Base-by-base conservation (phyloP, 2,888 invertebrate species). In the Celastrina argiolus region DNA sequence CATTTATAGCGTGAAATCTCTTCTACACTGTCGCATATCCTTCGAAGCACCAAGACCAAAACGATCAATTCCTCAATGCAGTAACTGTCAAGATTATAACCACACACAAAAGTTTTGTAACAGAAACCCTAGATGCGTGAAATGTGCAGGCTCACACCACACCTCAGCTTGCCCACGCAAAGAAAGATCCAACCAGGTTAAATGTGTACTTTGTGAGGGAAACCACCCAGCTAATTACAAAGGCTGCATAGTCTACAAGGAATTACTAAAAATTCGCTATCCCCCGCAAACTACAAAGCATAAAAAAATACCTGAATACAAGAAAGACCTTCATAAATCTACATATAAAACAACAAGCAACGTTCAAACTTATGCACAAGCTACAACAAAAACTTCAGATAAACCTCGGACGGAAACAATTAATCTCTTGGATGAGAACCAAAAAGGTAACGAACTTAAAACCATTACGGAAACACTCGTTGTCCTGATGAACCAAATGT, bases 31-130 rank as follows among this genome's bases (percentile, higher is more conserved):
- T n/a, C 63, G 39, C 5, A 41, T 63, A 63, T 6, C 2, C 1
- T 56, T 74, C 26, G 73, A 75, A 70, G 70, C 71, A 10, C 72
- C 73, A 18, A 69, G 72, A 36, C 73, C 73, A 41, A 72, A 71
- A 65, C 66, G 68, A 36, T 70, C 69, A 61, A 67, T 72, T 2
- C 14, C 73, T 0, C 74, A 74, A 64, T 75, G 73, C 51, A 71
- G 72, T 56, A 64, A 69, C 65, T 73, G 74, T 45, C 73, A 74
- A 66, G 66, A 70, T 65, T 75, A 71, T 56, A 73, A 73, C 3
- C 74, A 73, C 41, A 65, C 71, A 12, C 73, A 75, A 67, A 74
- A 74, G 36, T 70, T 73, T 63, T 74, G 74, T 51, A 63, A 58
- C 42, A 66, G 75, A 64, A 72, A 74, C 1, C 72, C 56, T 42